A percentile compares a stretch with the other conserved stretches of the same genome.
Conservation (phyloP, 1,140 invertebrate genomes). For the Cotesia typhae region DNA sequence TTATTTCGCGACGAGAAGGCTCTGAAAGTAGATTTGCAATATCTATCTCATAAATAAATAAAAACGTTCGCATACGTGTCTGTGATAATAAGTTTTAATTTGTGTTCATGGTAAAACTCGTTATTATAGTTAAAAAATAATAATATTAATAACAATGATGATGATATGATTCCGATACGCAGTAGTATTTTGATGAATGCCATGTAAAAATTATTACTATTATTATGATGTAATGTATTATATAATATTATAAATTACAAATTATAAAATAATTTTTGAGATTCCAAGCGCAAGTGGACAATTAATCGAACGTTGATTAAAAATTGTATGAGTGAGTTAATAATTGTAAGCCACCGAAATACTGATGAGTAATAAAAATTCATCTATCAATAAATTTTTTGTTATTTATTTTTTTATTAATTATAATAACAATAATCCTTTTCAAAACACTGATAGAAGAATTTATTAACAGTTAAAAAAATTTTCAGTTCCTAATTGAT, state of each 20-base stretch:
- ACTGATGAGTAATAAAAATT: conserved; percentile 16
- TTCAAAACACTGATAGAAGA: no score
- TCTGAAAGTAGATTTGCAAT: conserved; percentile 8
- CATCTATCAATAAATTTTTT: conserved; percentile 19
- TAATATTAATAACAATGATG: neutral
- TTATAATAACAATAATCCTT: no score
- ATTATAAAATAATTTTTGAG: conserved; percentile 22
- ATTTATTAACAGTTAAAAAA: no score
- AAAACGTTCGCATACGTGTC: conserved; percentile 40
- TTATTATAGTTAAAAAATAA: conserved; percentile 8
- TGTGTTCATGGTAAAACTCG: conserved; percentile 37
- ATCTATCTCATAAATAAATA: conserved; percentile 19
- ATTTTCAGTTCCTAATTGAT: no score
- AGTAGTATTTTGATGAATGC: neutral
- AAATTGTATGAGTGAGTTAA: neutral
- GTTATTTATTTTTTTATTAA: neutral
- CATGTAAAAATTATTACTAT: neutral
- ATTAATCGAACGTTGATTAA: neutral
- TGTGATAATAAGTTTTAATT: conserved; percentile 45
- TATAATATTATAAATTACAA: neutral
- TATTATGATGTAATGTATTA: conserved; percentile 13
- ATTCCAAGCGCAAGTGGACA: neutral
- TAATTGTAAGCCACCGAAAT: neutral
- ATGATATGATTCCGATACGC: conserved; percentile 4
- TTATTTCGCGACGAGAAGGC: no score